A percentile compares a stretch with the other conserved stretches of the same genome.
phyloP scores from a whole-genome alignment of 2,888 invertebrate species.

The Deroplatys truncata region DNA sequence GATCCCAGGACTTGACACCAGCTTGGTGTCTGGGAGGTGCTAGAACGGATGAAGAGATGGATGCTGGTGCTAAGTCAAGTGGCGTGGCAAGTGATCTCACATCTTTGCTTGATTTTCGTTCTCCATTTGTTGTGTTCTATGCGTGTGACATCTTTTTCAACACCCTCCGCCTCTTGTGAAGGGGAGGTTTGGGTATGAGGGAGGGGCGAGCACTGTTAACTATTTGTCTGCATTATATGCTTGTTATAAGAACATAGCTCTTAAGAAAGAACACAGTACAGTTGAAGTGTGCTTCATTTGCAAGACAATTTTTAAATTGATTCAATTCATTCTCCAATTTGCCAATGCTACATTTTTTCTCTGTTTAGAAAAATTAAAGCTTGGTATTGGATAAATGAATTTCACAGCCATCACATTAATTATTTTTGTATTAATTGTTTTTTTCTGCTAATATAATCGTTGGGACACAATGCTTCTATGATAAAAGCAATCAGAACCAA shows the following conservation, averaged over 20 bases:
- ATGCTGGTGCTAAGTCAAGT: background rate
- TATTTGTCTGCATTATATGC: conserved; percentile 18
- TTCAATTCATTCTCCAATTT: conserved; percentile 29
- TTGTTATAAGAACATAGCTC: conserved; percentile 1
- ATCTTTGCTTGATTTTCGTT: conserved; percentile 18
- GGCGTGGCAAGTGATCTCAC: conserved; percentile 10
- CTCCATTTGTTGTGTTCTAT: conserved; percentile 20
- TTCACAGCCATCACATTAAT: conserved; percentile 32
- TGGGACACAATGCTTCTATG: conserved; percentile 23
- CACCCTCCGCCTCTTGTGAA: background rate
- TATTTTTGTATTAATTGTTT: conserved; percentile 31
- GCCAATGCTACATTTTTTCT: conserved; percentile 32
- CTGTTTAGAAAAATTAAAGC: conserved; percentile 28
- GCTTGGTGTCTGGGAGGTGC: background rate
- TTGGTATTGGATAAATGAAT: conserved; percentile 29
- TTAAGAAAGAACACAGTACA: conserved; percentile 12
- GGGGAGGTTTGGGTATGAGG: conserved; percentile 12
- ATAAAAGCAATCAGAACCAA: background rate
- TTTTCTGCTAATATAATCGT: conserved; percentile 28
- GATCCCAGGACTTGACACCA: background rate
- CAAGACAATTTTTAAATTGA: conserved; percentile 30
- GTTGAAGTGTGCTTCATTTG: conserved; percentile 29
- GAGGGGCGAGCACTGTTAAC: conserved; percentile 22
- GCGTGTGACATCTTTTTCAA: conserved; percentile 20
- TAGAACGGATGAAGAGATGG: background rate